Conservation (phyloP, 92 coral and sea anemone genomes). For the Zoanthus solanderi region DNA sequence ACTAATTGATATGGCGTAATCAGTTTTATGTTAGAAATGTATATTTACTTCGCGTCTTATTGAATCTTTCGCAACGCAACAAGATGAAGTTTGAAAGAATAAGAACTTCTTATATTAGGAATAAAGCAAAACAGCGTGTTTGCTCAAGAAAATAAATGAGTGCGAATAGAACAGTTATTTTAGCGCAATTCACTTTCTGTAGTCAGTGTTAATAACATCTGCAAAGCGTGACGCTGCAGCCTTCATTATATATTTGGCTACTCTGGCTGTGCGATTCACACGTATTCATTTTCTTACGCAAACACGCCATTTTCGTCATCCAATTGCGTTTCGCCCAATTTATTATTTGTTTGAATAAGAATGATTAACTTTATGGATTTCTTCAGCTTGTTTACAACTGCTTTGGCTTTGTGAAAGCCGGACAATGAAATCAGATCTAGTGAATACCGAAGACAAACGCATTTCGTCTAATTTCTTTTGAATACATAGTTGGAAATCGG, state of each 20-base stretch:
- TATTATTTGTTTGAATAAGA: constrained; percentile 71
- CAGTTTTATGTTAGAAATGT: background rate
- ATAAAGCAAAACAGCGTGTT: background rate
- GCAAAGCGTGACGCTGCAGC: background rate
- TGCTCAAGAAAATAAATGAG: background rate
- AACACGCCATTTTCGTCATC: constrained; percentile 22
- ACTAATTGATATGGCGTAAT: background rate
- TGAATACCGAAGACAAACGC: constrained; percentile 21
- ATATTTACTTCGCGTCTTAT: background rate
- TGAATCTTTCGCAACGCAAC: background rate
- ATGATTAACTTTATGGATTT: constrained; percentile 66
- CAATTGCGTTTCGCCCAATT: constrained; percentile 15
- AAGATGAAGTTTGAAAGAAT: background rate
- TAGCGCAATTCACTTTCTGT: background rate
- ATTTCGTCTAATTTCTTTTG: constrained; percentile 4
- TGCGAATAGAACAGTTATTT: too few relatives aligned
- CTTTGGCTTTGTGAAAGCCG: constrained; percentile 44
- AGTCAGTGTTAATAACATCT: background rate
- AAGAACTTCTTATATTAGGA: too few relatives aligned
- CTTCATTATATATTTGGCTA: background rate
- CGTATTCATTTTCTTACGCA: constrained; percentile 8
- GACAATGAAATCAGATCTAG: constrained; percentile 40
- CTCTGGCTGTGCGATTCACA: background rate
- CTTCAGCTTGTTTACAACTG: constrained; percentile 57
- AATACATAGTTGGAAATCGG: background rate